Conservation (phyloP, 1,140 invertebrate species). For the Bombus pascuorum region DNA sequence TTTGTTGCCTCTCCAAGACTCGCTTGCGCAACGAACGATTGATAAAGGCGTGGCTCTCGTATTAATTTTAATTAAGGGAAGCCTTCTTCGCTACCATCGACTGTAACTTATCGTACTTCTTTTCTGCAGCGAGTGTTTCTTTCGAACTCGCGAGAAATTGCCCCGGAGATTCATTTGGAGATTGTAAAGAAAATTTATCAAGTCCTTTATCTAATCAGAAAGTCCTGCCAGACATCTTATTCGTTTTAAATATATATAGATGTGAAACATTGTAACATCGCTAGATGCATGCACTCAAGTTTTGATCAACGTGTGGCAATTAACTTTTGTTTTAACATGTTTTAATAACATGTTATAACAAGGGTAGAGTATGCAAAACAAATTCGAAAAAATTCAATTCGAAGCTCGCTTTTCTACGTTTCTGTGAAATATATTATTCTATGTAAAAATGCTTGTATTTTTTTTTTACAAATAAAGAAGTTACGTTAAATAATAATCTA, state of each 20-base stretch:
- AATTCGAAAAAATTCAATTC: background rate
- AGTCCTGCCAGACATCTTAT: background rate
- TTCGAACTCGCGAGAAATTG: conserved; percentile 26
- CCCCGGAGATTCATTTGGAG: background rate
- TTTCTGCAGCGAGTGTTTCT: background rate
- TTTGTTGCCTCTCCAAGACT: conserved; percentile 5
- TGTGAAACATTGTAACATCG: too few relatives aligned
- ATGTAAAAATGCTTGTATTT: background rate
- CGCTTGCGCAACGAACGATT: conserved; percentile 22
- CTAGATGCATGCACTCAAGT: too few relatives aligned
- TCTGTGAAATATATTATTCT: background rate
- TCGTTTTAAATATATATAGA: background rate
- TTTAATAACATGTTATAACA: background rate
- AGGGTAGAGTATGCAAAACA: background rate
- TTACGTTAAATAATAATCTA: background rate
- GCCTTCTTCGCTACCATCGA: conserved; percentile 5
- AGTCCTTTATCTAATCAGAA: background rate
- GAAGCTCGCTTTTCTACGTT: background rate
- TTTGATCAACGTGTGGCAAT: too few relatives aligned
- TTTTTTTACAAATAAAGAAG: background rate
- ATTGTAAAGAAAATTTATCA: conserved; percentile 7
- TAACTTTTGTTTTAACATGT: too few relatives aligned
- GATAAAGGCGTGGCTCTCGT: conserved; percentile 37
- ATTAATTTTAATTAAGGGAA: conserved; percentile 53
- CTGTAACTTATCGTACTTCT: conserved; percentile 27